Evolutionary conservation across 1,140 invertebrate genomes (phyloP), one percentile per base, ranked within the genome.

Genomic region (Branchinecta lindahli): DNA sequence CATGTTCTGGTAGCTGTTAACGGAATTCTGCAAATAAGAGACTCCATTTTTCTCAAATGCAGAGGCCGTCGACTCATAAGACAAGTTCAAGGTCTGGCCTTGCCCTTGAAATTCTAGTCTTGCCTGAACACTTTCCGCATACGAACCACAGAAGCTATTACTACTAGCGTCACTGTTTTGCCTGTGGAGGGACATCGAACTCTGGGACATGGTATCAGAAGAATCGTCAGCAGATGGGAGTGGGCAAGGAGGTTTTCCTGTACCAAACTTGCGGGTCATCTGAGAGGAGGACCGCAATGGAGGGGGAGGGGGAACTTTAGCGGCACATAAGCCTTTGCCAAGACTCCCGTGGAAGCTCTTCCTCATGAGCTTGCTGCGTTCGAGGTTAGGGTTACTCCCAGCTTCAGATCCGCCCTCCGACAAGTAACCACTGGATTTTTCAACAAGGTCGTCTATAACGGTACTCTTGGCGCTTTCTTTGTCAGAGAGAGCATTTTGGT

Each of bases 311-410:
- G 89, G 89, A 18, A 92, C 89, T 82, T 92, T 92, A 44, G 89
- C 86, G 69, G 86, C 86, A 44, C 88, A 88, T 70, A 91, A 77
- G 73, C 86, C 85, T 78, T 90, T 89, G 0, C 87, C 85, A 8
- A 87, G 87, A 75, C 88, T 92, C 44, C 88, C 88, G 77, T 92
- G 88, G 77, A 92, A 91, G 78, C 89, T 92, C 75, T 92, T 92
- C 74, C 90, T 84, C 90, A 92, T 93, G 66, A 92, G 79, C 75
- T 88, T 89, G 80, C 89, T 92, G 73, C 88, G 83, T 77, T 92
- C 89, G 33, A 92, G 81, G 75, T 91, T 92, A 0, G 90, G 88
- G 80, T 92, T 92, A 9, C 86, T 82, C n/a, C 80, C 75, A 74
- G 87, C 89, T 75, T 93, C 90, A 68, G 92, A 80, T 77, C 92